Conservation (phyloP, 2,888 invertebrate species). For the Hypolimnas misippus region DNA sequence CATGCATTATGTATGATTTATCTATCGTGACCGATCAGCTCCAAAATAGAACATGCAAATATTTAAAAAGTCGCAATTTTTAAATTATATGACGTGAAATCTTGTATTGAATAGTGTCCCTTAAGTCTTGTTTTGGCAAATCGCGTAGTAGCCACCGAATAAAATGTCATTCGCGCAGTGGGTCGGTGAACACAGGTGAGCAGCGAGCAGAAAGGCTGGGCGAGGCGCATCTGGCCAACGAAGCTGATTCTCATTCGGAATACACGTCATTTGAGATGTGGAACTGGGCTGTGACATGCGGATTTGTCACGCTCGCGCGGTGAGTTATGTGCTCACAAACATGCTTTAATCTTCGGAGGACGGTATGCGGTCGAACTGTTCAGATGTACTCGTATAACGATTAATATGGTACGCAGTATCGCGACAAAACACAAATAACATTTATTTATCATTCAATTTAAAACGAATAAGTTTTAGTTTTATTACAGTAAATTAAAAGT, state of each 20-base stretch:
- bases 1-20: constrained; percentile 20
- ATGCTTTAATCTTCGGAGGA: constrained; percentile 6
- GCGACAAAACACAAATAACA: neutral
- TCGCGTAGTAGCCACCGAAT: neutral
- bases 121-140: neutral
- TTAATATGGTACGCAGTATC: neutral
- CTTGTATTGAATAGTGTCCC: neutral
- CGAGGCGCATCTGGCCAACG: constrained; percentile 21
- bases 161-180: neutral
- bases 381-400: neutral
- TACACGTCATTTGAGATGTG: constrained; percentile 10
- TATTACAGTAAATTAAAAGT: too few relatives aligned
- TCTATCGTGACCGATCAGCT: constrained; percentile 12
- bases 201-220: constrained; percentile 1
- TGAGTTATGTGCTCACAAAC: constrained; percentile 12
- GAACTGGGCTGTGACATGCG: constrained; percentile 20
- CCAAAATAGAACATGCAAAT: neutral
- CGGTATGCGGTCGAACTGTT: neutral
- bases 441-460: neutral
- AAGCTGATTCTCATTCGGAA: neutral
- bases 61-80: neutral
- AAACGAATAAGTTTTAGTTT: too few relatives aligned
- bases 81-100: neutral
- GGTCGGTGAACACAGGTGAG: too few relatives aligned
- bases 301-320: constrained; percentile 23